These are phyloP conservation scores for Choristoneura rosaceana DNA, from an alignment of 2,888 invertebrate species.

Conservation along the genomic window DNA sequence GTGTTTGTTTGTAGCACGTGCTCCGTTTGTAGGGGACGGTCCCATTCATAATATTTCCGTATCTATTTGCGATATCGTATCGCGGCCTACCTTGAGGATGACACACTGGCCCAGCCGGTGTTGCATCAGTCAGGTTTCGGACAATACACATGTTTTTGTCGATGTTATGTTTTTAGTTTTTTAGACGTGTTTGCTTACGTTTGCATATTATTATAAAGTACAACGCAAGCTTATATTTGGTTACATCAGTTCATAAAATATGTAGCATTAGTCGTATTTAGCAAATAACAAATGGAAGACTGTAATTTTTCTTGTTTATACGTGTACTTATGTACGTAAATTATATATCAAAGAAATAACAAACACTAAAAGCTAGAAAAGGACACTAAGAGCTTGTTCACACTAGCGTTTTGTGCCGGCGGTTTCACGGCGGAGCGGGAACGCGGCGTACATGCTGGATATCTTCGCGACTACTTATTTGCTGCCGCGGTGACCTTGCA, in stretches of 20 bases:
- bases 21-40: constrained; percentile 16
- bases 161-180: neutral
- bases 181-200: neutral
- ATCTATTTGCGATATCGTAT: constrained; percentile 2
- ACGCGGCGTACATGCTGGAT: no score
- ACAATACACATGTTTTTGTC: neutral
- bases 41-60: constrained; percentile 30
- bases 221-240: neutral
- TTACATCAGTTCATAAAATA: neutral
- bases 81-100: constrained; percentile 19
- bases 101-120: constrained; percentile 18
- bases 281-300: neutral
- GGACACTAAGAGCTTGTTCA: no score
- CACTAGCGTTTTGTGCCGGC: no score
- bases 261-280: neutral
- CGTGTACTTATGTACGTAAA: no score
- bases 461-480: no score
- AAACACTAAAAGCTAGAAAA: no score
- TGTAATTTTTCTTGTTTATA: no score
- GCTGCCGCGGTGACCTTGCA: no score
- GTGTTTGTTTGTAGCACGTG: constrained; percentile 23
- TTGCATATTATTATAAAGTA: neutral
- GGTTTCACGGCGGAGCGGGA: no score
- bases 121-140: constrained; percentile 26
- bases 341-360: no score